A percentile compares a stretch with the other conserved stretches of the same genome.
phyloP scores from a whole-genome alignment of 1,140 invertebrate species.

The Laupala kohalensis region DNA sequence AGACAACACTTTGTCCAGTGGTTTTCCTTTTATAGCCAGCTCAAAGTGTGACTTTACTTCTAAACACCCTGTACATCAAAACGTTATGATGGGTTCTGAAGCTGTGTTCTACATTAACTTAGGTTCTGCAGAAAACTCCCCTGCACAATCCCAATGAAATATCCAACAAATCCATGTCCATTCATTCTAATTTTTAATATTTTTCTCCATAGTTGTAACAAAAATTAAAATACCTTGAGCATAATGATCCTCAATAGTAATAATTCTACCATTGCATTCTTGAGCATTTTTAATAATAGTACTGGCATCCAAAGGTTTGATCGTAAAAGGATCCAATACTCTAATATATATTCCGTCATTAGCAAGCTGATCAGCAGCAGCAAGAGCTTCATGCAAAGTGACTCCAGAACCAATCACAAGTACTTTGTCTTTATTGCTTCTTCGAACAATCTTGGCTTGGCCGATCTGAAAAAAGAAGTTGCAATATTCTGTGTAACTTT shows the following conservation, averaged over 20 bases:
- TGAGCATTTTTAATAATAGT: conserved; percentile 66
- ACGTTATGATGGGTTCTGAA: too few species aligned
- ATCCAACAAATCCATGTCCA: too few species aligned
- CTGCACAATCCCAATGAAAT: too few species aligned
- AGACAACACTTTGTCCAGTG: too few species aligned
- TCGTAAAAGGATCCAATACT: conserved; percentile 86
- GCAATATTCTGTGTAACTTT: neutral
- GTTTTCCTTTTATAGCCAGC: too few species aligned
- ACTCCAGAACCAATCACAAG: conserved; percentile 85
- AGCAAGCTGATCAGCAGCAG: conserved; percentile 66
- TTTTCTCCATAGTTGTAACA: too few species aligned
- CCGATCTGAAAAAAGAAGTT: conserved; percentile 40
- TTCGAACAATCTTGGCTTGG: conserved; percentile 63
- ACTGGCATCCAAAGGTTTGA: conserved; percentile 84
- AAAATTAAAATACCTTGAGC: conserved; percentile 63
- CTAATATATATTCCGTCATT: conserved; percentile 54
- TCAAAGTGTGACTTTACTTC: too few species aligned
- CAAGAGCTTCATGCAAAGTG: conserved; percentile 81
- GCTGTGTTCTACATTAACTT: too few species aligned
- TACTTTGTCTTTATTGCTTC: conserved; percentile 60
- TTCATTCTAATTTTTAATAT: too few species aligned
- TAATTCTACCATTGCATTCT: conserved; percentile 62
- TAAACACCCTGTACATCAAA: too few species aligned
- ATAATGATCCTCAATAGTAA: conserved; percentile 98
- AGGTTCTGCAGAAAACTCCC: too few species aligned